Percentiles rank a stretch among this genome's conserved stretches.
These are phyloP conservation scores for Hucho hucho DNA, from an alignment of 2,113 vertebrate genomes.

Conservation along the genomic window DNA sequence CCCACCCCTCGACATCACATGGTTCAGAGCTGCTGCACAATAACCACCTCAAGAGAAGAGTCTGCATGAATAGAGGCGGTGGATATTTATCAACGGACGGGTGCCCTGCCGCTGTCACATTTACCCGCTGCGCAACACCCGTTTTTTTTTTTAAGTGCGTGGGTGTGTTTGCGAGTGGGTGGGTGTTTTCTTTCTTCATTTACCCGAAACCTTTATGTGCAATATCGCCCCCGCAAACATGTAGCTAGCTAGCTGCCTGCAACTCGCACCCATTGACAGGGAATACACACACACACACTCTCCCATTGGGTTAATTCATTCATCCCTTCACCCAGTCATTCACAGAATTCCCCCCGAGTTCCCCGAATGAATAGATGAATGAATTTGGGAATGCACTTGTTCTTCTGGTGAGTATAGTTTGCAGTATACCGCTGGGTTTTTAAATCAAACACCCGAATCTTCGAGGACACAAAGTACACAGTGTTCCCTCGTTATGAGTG, in stretches of 20 bases:
- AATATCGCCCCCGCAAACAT: conserved; percentile 45
- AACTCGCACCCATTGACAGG: conserved; percentile 41
- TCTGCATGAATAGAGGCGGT: conserved; percentile 66
- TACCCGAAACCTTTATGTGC: conserved; percentile 30
- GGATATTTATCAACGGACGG: conserved; percentile 72
- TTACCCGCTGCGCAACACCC: conserved; percentile 42
- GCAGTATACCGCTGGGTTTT: neutral
- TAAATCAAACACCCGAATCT: conserved; percentile 24
- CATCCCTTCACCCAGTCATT: conserved; percentile 54
- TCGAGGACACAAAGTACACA: conserved; percentile 48
- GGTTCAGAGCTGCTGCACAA: conserved; percentile 68
- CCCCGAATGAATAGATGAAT: conserved; percentile 50
- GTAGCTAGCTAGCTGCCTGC: conserved; percentile 33
- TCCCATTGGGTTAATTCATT: conserved; percentile 46
- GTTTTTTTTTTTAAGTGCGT: conserved; percentile 13
- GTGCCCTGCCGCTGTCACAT: conserved; percentile 59
- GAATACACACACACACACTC: conserved; percentile 14
- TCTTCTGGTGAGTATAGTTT: conserved; percentile 1
- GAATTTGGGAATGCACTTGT: conserved; percentile 31
- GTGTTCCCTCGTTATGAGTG: conserved; percentile 57
- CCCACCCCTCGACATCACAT: conserved; percentile 62
- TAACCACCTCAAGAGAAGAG: conserved; percentile 66
- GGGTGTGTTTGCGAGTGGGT: conserved; percentile 35
- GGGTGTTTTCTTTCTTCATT: conserved; percentile 16
- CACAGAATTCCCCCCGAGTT: conserved; percentile 38